phyloP scores from a whole-genome alignment of 2,113 vertebrate genomes.

The Thryonomys swinderianus region DNA sequence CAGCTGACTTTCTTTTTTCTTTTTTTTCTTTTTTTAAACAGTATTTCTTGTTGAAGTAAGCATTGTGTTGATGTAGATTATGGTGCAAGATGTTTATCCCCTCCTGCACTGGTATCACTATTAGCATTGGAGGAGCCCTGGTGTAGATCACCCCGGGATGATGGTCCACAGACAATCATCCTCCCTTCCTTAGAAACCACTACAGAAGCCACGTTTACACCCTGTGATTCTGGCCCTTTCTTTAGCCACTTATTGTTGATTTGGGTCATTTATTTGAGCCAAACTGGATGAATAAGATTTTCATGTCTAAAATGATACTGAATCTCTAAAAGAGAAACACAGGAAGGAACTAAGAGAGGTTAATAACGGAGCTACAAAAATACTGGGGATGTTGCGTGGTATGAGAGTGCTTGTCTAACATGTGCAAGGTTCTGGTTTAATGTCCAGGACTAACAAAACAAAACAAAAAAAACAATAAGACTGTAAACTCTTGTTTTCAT shows the following conservation, averaged over 20 bases:
- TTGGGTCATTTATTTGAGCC: constrained; percentile 24
- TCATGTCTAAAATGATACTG: neutral
- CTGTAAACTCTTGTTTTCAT: neutral
- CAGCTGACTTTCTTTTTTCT: neutral
- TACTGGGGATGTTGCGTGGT: neutral
- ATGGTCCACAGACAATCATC: neutral
- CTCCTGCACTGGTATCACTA: neutral
- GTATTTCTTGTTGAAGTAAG: neutral
- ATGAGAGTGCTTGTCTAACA: neutral
- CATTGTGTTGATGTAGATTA: neutral
- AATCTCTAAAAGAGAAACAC: constrained; percentile 30
- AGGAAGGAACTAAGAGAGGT: constrained; percentile 6
- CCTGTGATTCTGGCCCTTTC: neutral
- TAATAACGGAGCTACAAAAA: neutral
- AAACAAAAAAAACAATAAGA: no score
- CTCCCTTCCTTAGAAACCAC: neutral
- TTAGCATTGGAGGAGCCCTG: neutral
- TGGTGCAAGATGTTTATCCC: neutral
- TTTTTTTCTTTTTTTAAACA: neutral
- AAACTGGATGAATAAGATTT: neutral
- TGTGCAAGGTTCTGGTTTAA: neutral
- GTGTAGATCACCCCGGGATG: neutral
- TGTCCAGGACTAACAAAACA: no score
- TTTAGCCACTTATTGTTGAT: neutral
- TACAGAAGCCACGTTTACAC: neutral